Evolutionary conservation across 2,113 vertebrate species (phyloP), one percentile per base, ranked within the genome.

Genomic region (Hippocampus zosterae): DNA sequence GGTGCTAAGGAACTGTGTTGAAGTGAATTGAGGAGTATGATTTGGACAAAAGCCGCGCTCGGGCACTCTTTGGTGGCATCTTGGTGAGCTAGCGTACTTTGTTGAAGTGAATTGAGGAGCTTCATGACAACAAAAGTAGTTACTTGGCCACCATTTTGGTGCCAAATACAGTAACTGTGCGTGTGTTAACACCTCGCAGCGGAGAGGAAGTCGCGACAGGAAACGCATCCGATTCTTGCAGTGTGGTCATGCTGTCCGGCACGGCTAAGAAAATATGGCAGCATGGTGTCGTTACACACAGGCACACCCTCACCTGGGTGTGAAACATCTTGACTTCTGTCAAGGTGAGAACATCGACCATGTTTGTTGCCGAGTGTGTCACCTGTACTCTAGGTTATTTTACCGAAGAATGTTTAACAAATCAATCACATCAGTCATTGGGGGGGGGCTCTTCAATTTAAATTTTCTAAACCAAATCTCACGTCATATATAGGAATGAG

Each of bases 201-300:
- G 82, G 44, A 1, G 44, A 1, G 87, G 80, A 88, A 87, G 65
- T 65, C 41, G 78, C 79, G 29, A 71, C 69, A 87, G 89, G 86
- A 93, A 88, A 87, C 72, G 48, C 52, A 21, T 42, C 77, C 73
- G 75, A 81, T 84, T 87, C 84, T 84, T 83, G 77, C 88, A 71
- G 79, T 79, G 72, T 74, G 85, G 9, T 77, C 82, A 70, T 89
- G 85, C 88, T 88, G 89, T 85, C 67, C 52, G 65, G 79, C 83
- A 65, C 72, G 46, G 77, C 85, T 87, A 85, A 82, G 73, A 80
- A 89, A 90, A 93, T 60, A 89, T 44, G 48, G 41, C 65, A 67
- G 78, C 85, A 80, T 27, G 72, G 3, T 33, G 42, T 50, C 41
- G 69, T 66, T 62, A 50, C 40, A 48, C 48, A 52, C 67, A 42